Percentiles rank a stretch among this genome's conserved stretches.
These are phyloP conservation scores for Heliconius eleuchia DNA, from an alignment of 1,140 invertebrate genomes.

Conservation along the genomic window DNA sequence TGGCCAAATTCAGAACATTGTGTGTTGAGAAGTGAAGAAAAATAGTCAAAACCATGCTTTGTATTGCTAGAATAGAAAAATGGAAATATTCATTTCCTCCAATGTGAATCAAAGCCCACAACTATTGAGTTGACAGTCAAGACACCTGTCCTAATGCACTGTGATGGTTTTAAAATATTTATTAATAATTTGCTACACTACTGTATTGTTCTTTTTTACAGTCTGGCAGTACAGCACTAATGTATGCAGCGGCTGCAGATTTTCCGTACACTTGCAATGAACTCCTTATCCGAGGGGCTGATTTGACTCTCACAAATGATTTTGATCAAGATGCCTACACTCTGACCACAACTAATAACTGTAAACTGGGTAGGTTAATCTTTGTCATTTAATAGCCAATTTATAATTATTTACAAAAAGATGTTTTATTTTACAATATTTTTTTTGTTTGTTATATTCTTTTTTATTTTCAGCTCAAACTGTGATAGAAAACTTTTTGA, in stretches of 20 bases:
- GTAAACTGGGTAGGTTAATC: slow-evolving; percentile 79
- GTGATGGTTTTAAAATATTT: too few relatives aligned
- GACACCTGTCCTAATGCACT: too few relatives aligned
- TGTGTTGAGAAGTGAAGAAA: too few relatives aligned
- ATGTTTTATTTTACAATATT: neutral
- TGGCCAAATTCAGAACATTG: too few relatives aligned
- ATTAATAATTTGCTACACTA: too few relatives aligned
- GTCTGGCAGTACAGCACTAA: slow-evolving; percentile 93
- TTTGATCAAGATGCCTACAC: slow-evolving; percentile 91
- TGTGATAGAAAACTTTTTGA: slow-evolving; percentile 82
- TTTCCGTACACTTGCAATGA: slow-evolving; percentile 93
- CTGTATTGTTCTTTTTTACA: slow-evolving; percentile 65
- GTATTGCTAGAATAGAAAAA: too few relatives aligned
- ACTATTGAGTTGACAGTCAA: too few relatives aligned
- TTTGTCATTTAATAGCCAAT: neutral
- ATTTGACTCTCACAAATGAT: slow-evolving; percentile 89
- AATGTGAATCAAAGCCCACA: too few relatives aligned
- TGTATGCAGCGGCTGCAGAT: slow-evolving; percentile 93
- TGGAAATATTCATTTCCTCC: too few relatives aligned
- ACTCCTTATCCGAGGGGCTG: slow-evolving; percentile 88
- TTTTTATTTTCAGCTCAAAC: slow-evolving; percentile 76
- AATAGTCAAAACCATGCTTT: too few relatives aligned
- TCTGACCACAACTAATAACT: slow-evolving; percentile 87
- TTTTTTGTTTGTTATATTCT: neutral
- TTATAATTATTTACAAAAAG: neutral